These are phyloP conservation scores for Argyra leucocephala DNA, from an alignment of 2,888 invertebrate species.

Conservation along the genomic window DNA sequence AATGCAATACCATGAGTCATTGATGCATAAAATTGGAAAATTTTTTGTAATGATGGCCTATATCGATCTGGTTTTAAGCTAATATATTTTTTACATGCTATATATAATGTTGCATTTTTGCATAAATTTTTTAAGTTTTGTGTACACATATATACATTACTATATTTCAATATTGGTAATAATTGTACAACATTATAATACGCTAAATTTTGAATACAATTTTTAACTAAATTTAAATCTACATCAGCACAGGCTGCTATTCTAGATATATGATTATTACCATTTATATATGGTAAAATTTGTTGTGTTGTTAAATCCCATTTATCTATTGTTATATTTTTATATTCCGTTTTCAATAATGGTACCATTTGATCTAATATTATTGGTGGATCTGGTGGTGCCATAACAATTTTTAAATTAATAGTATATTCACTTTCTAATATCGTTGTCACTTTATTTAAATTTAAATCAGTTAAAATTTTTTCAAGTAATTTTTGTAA, in stretches of 20 bases:
- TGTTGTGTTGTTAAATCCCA: conserved; percentile 95
- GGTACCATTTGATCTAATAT: conserved; percentile 88
- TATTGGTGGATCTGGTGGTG: conserved; percentile 67
- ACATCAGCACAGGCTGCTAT: conserved; percentile 86
- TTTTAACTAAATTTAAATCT: conserved; percentile 86
- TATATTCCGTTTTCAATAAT: conserved; percentile 58
- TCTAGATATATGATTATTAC: conserved; percentile 82
- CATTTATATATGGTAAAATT: conserved; percentile 81
- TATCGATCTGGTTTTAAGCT: conserved; percentile 35
- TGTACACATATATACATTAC: conserved; percentile 75
- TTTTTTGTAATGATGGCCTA: conserved; percentile 38
- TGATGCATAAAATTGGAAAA: conserved; percentile 51
- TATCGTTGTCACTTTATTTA: conserved; percentile 62
- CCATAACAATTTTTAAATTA: conserved; percentile 76
- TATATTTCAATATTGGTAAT: conserved; percentile 73
- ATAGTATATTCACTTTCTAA: conserved; percentile 78
- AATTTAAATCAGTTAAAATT: conserved; percentile 73
- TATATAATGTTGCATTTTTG: conserved; percentile 56
- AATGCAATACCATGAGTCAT: conserved; percentile 63
- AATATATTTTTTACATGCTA: conserved; percentile 53
- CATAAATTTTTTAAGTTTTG: conserved; percentile 61
- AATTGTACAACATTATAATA: conserved; percentile 66
- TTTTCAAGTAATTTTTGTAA: conserved; percentile 67
- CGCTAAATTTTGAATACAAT: conserved; percentile 84
- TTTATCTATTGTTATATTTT: conserved; percentile 57